Conservation (phyloP, 2,797 vertebrate species). For the Sphaeramia orbicularis region DNA sequence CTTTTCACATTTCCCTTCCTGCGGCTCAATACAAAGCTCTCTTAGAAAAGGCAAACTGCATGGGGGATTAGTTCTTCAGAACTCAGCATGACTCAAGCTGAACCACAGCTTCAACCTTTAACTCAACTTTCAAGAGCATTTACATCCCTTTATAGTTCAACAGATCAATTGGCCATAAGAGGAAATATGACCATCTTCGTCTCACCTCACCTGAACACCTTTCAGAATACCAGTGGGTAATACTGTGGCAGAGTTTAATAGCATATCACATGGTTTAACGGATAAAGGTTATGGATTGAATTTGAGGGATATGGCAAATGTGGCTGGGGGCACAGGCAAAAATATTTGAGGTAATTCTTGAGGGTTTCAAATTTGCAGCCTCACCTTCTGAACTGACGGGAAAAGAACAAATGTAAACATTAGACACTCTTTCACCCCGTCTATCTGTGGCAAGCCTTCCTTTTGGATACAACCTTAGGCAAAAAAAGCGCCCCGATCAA, state of each 20-base stretch:
- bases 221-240: constrained; percentile 21
- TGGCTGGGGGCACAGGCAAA: background rate
- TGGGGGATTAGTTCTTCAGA: constrained; percentile 51
- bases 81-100: constrained; percentile 56
- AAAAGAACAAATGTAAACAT: constrained; percentile 67
- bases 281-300: constrained; percentile 1
- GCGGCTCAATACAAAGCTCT: constrained; percentile 45
- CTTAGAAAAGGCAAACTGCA: constrained; percentile 52
- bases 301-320: background rate
- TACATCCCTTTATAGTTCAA: constrained; percentile 53
- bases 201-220: constrained; percentile 22
- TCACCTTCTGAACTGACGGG: constrained; percentile 31
- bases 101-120: constrained; percentile 65
- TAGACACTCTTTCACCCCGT: constrained; percentile 36
- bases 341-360: background rate
- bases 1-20: constrained; percentile 48
- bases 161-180: constrained; percentile 42
- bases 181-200: constrained; percentile 42
- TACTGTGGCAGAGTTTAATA: background rate
- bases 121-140: constrained; percentile 66
- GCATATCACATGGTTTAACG: constrained; percentile 7
- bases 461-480: constrained; percentile 77
- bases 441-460: constrained; percentile 48
- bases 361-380: constrained; percentile 1
- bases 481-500: constrained; percentile 69